Conservation (phyloP, 2,888 invertebrate species). For the Euplexia lucipara region DNA sequence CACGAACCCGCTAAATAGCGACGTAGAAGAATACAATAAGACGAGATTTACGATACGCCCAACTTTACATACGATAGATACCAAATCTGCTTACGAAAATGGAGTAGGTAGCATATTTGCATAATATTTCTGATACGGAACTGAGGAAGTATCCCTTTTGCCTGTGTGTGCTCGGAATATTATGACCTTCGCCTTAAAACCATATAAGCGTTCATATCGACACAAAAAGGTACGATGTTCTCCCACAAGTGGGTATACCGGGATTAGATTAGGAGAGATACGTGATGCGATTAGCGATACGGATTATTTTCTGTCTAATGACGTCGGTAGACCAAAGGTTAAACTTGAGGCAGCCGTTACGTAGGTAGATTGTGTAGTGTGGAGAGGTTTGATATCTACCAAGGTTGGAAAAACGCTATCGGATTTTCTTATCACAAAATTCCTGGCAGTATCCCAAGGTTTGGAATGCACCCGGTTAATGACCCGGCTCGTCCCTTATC, state of each 20-base stretch:
- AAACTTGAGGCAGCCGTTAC: constrained; percentile 8
- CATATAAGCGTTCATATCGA: constrained; percentile 63
- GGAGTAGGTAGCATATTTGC: constrained; percentile 75
- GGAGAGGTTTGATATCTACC: constrained; percentile 3
- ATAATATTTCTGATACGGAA: constrained; percentile 77
- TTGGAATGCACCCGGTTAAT: constrained; percentile 43
- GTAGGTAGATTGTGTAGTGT: background rate
- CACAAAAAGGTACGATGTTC: constrained; percentile 63
- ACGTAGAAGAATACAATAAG: constrained; percentile 60
- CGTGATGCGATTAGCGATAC: constrained; percentile 65
- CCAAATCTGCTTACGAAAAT: constrained; percentile 72
- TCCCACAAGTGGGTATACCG: constrained; percentile 56
- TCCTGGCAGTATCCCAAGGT: constrained; percentile 8
- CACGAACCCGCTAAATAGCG: constrained; percentile 41
- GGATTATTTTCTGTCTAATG: constrained; percentile 46
- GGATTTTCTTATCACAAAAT: constrained; percentile 35
- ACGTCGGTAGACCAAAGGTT: constrained; percentile 16
- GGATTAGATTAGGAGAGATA: constrained; percentile 63
- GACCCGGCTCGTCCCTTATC: constrained; percentile 35
- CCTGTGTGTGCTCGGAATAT: constrained; percentile 70
- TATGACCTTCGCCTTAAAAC: constrained; percentile 62
- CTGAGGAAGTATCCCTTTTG: constrained; percentile 71
- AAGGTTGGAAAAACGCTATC: constrained; percentile 15
- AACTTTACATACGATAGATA: constrained; percentile 74
- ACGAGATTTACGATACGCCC: constrained; percentile 73